Evolutionary conservation across 2,113 vertebrate species (phyloP), one percentile per base, ranked within the genome.

Genomic region (Microtus montanus): DNA sequence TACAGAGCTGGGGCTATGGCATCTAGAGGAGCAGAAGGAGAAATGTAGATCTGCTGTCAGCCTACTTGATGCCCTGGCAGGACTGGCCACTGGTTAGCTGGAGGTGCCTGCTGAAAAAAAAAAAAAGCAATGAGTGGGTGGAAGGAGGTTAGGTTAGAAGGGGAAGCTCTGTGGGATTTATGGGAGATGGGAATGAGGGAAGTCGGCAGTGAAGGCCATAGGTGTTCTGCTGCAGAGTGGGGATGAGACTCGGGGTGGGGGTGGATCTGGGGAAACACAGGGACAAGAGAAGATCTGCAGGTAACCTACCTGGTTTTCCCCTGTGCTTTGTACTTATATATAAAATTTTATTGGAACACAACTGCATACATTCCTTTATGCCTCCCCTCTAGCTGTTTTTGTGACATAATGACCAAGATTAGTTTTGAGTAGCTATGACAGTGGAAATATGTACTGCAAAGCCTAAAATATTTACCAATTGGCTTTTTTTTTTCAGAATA

Each of bases 341-440:
- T 88, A 64, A 83, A 47, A 26, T 78, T 92, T 73, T 85, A 68
- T 68, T 89, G 58, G 28, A 86, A 22, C 58, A 58, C 58, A 58
- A 58, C 4, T 47, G 22, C 49, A 38, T 28, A 52, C 24, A 47
- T 63, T 91, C 30, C 78, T 73, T 79, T 88, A 7, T 79, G 28
- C 92, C 4, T 95, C 79, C 15, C 74, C 68, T 75, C 3, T 47
- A 47, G 6, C 63, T 87, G 11, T 30, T 94, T 91, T 96, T 17
- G 47, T 77, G 24, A 20, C 66, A 1, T 11, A n/a, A 0, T n/a
- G 22, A 33, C 58, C 90, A 58, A 93, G 64, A 10, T 91, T 47
- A 89, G 41, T 49, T 92, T 24, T 80, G 66, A 70, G n/a, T 75
- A 89, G 44, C 74, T 89, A 24, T 75, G 22, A 41, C 79, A 93